Percentiles rank a stretch among this genome's conserved stretches.
Evolutionary conservation across 2,113 vertebrate genomes (phyloP).

Genomic region (western clawed frog (Xenopus tropicalis)): UCB_Xtro_10.0 CM004444.2:164420501-164421000

Average conservation of each 20-base stretch:
- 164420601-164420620: too few species aligned
- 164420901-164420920: conserved; percentile 44
- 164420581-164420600: too few species aligned
- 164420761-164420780: neutral
- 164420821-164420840: neutral
- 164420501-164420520: too few species aligned
- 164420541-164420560: too few species aligned
- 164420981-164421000: conserved; percentile 24
- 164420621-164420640: too few species aligned
- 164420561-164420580: too few species aligned
- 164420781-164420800: neutral
- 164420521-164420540: too few species aligned
- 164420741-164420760: conserved; percentile 1
- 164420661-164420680: too few species aligned
- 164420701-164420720: neutral
- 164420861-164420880: conserved; percentile 38
- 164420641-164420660: too few species aligned
- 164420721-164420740: neutral
- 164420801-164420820: conserved; percentile 19
- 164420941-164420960: conserved; percentile 35
- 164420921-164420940: conserved; percentile 32
- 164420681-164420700: too few species aligned
- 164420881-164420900: conserved; percentile 41
- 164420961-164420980: conserved; percentile 36
- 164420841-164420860: neutral